Conservation (phyloP, 2,113 vertebrate genomes). For the Marmota monax region DNA sequence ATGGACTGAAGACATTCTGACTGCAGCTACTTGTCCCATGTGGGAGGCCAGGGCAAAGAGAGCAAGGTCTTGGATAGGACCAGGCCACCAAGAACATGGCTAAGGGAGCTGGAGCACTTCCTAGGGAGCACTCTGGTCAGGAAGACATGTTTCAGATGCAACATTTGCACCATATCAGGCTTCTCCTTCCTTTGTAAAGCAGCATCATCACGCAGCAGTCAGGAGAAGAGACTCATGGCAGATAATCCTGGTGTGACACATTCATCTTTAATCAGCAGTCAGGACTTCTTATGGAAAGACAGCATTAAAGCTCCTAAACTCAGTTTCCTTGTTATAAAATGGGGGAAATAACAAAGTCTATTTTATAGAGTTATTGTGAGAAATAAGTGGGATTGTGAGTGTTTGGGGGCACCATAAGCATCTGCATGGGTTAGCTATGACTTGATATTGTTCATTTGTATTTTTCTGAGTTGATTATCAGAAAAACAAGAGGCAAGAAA, state of each 20-base stretch:
- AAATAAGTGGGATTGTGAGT: background rate
- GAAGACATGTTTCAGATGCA: background rate
- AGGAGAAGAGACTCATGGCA: background rate
- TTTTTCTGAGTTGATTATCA: background rate
- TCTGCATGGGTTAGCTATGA: background rate
- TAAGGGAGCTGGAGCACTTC: background rate
- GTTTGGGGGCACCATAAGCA: background rate
- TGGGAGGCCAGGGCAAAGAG: background rate
- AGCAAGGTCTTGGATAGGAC: background rate
- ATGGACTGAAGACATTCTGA: background rate
- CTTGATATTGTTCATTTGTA: background rate
- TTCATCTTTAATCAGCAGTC: background rate
- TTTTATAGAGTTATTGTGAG: background rate
- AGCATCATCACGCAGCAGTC: background rate
- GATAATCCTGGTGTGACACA: background rate
- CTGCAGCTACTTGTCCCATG: background rate
- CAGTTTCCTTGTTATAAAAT: background rate
- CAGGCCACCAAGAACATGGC: background rate
- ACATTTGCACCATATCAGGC: fast-evolving
- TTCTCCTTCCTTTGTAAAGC: background rate
- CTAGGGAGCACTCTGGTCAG: background rate
- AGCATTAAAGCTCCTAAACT: background rate
- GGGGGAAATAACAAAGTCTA: background rate
- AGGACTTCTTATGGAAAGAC: background rate
- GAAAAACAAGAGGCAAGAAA: conserved; percentile 40